These are phyloP conservation scores for Turritopsis rubra DNA, from an alignment of 30 jellyfish, hydroid and myxozoan genomes.

Conservation along the genomic window DNA sequence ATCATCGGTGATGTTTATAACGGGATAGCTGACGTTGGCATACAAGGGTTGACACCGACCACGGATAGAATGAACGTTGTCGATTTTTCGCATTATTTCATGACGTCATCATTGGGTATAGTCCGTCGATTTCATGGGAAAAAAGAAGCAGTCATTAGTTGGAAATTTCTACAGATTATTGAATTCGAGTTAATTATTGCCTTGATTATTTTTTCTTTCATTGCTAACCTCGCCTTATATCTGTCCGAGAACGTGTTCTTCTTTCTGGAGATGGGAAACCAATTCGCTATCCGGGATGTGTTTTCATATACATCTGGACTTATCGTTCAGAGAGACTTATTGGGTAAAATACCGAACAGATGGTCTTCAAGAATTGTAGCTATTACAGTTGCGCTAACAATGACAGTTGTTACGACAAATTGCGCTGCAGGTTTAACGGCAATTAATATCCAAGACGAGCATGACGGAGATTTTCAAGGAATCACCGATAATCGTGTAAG, in stretches of 20 bases:
- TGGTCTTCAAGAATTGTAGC: conserved; percentile 16
- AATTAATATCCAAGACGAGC: neutral
- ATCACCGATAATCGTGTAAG: neutral
- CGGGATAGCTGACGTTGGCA: conserved; percentile 8
- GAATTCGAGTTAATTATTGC: neutral
- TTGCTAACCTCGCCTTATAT: neutral
- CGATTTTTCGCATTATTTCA: neutral
- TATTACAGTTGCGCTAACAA: neutral
- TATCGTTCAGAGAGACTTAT: neutral
- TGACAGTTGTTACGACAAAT: conserved; percentile 7
- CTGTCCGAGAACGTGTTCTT: neutral
- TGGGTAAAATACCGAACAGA: conserved; percentile 4
- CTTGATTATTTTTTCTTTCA: neutral
- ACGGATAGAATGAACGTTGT: conserved; percentile 7
- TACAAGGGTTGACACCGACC: conserved; percentile 16
- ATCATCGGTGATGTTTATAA: conserved; percentile 9
- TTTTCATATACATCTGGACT: conserved; percentile 2
- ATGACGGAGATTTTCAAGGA: neutral
- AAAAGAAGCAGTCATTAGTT: neutral
- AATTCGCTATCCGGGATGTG: neutral
- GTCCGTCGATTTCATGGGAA: neutral
- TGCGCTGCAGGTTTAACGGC: conserved; percentile 7
- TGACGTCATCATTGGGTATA: conserved; percentile 22
- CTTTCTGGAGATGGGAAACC: neutral
- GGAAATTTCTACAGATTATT: neutral